Base-by-base conservation (phyloP, 2,113 vertebrate species). In the Zosterops hypoxanthus region DNA sequence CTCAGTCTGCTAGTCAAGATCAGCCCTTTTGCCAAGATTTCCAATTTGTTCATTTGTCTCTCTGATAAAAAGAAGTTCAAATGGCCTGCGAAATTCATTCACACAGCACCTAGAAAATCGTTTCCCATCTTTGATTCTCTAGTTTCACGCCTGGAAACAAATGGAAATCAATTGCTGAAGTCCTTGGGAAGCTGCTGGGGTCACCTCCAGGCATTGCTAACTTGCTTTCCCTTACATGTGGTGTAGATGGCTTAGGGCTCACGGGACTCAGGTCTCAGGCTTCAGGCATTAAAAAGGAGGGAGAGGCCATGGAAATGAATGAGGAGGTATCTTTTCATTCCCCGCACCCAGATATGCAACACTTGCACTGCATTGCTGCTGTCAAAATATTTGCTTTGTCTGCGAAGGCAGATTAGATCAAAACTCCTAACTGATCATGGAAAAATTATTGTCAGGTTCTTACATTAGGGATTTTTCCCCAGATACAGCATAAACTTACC, bases 221-320 rank as follows among this genome's bases (percentile, higher is more conserved):
- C 22, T 33, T 39, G n/a, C 41, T 83, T 44, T 53, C 52, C 4
- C 0, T 25, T 10, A 39, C 23, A 0, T 21, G 19, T 2, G 2
- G 4, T 12, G 4, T 25, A 28, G 57, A 7, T 56, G 44, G 7
- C 23, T 79, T 29, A 7, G 36, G 50, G 41, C 25, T 73, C 42
- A 4, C 0, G 0, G 59, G 22, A 61, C 28, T 53, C 22, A 0
- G 14, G 15, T 42, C 21, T n/a, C 31, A 33, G 36, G 25, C 42
- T 61, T 59, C 59, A 8, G 68, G 18, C 21, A 28, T 11, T 2
- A 0, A 18, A 65, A 14, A 24, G 34, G 4, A 42, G 5, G 34
- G 14, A 78, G 42, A 81, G 78, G 25, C 7, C 11, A 22, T 75
- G 34, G 41, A 65, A 88, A 33, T 19, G 17, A 69, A 42, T 33